Evolutionary conservation across 2,888 invertebrate genomes (phyloP), one percentile per base, ranked within the genome.

Genomic region (Diaperis boleti): DNA sequence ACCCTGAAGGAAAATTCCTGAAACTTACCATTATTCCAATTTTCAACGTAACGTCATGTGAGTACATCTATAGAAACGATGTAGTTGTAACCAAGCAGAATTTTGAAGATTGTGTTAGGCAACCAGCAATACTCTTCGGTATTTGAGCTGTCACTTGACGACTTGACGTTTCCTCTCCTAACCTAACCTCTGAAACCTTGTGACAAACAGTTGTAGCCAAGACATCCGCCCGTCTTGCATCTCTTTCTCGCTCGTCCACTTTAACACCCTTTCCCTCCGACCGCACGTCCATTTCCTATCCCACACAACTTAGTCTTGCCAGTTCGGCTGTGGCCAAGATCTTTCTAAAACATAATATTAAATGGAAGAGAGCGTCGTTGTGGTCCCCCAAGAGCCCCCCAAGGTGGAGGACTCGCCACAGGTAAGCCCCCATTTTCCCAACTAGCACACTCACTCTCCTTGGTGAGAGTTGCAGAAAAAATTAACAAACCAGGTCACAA

Each of bases 401-500:
- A 47, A 7, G 10, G 14, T 10, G 20, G 35, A 17, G 35, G 31
- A 44, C 47, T 17, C 29, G 17, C 14, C 45, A 15, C 37, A 57
- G 47, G 57, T 57, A 35, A 57, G 13, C 20, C 11, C 52, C 20
- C 17, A 7, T 8, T 8, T 17, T 4, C 8, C 39, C 39, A 39
- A 33, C n/a, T 14, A 39, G 14, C 39, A 39, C 42, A 5, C 14
- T 31, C 18, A 14, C 57, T 10, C 26, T 35, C 11, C 31, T 14
- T 11, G 29, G 17, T 20, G 42, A 55, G 55, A 55, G 55, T 55
- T 15, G 10, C 18, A n/a, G 6, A 55, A 29, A 52, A 60, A 62
- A 45, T 42, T 26, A 59, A 39, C 59, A 70, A 78, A 74, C 70
- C 74, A 77, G 79, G 79, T 78, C 79, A 75, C 66, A 70, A 74